Evolutionary conservation across 2,797 vertebrate genomes (phyloP).

Genomic region (Alcedo atthis): DNA sequence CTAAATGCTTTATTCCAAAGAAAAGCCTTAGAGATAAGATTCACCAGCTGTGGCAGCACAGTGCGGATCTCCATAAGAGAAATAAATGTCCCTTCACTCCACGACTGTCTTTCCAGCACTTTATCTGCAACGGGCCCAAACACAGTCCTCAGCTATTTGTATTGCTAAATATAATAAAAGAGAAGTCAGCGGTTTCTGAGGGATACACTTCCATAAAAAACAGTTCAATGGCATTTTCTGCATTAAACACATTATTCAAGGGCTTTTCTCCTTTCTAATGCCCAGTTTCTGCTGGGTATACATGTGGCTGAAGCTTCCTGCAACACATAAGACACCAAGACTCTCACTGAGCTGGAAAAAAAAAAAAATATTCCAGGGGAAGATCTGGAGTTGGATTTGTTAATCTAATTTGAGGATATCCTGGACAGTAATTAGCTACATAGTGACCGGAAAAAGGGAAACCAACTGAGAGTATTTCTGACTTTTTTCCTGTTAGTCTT

Average conservation of each 20-base stretch:
- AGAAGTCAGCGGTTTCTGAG: constrained; percentile 58
- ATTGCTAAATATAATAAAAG: constrained; percentile 68
- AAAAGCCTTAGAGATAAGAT: constrained; percentile 72
- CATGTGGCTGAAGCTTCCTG: not conserved
- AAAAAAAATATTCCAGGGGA: not conserved
- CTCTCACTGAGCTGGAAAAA: not conserved
- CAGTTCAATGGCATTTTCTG: constrained; percentile 35
- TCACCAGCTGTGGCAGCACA: constrained; percentile 51
- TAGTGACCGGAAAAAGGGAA: not conserved
- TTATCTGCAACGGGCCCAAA: constrained; percentile 66
- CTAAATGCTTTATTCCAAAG: constrained; percentile 73
- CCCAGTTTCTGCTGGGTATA: not conserved
- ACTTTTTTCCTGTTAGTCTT: not conserved
- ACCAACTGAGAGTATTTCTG: not conserved
- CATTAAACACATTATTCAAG: constrained; percentile 65
- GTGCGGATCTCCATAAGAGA: constrained; percentile 31
- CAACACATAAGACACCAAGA: not conserved
- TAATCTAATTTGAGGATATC: not conserved
- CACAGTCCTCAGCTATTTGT: constrained; percentile 64
- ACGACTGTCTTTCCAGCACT: constrained; percentile 55
- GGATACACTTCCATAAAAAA: constrained; percentile 66
- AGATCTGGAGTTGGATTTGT: not conserved
- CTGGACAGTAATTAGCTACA: not conserved
- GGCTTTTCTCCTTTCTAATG: constrained; percentile 24
- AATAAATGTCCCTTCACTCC: constrained; percentile 72